phyloP scores from a whole-genome alignment of 2,797 vertebrate genomes.

The Furcifer pardalis region DNA sequence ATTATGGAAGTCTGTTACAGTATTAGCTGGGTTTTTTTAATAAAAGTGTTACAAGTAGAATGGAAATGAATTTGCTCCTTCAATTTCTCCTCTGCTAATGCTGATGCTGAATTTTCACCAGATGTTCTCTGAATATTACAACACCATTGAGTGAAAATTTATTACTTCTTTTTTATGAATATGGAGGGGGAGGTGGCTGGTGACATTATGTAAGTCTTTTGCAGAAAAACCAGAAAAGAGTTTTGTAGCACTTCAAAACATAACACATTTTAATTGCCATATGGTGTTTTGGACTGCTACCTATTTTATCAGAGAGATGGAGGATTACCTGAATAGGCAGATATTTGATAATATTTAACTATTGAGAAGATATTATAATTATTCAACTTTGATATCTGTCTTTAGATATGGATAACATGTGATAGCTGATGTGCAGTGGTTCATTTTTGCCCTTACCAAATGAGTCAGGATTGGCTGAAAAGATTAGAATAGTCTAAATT shows the following conservation, averaged over 20 bases:
- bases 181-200: too few relatives aligned
- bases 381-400: too few relatives aligned
- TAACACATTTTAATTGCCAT: too few relatives aligned
- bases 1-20: slow-evolving; percentile 32
- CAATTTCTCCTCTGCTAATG: neutral
- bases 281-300: too few relatives aligned
- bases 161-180: too few relatives aligned
- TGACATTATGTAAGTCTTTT: too few relatives aligned
- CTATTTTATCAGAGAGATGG: too few relatives aligned
- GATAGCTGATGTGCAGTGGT: neutral
- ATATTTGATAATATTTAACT: neutral
- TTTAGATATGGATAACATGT: too few relatives aligned
- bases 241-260: too few relatives aligned
- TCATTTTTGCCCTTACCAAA: neutral
- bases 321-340: neutral
- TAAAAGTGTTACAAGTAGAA: neutral
- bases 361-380: neutral
- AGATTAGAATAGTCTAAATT: neutral
- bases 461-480: neutral
- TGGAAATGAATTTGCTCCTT: neutral
- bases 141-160: neutral
- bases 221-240: too few relatives aligned
- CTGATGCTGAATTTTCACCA: neutral
- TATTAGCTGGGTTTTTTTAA: too few relatives aligned
- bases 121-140: neutral